Conservation (phyloP, 2,113 vertebrate species). For the Rattus norvegicus region DNA sequence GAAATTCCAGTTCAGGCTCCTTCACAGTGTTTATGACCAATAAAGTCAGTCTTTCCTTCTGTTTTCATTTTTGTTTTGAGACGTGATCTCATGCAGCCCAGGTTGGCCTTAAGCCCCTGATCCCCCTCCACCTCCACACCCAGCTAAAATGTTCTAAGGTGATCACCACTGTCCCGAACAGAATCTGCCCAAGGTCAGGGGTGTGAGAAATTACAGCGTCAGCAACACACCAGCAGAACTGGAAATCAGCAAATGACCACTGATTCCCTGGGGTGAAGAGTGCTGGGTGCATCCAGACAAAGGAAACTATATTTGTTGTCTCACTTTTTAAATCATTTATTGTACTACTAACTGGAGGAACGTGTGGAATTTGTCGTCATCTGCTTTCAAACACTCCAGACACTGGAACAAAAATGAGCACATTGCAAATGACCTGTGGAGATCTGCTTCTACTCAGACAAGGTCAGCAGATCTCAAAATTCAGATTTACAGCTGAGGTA, state of each 20-base stretch:
- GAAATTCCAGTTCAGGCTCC: not conserved
- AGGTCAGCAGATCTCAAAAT: slow-evolving; percentile 3
- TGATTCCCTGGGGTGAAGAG: not conserved
- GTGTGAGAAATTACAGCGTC: not conserved
- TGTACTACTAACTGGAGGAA: not conserved
- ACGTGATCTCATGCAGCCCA: not conserved
- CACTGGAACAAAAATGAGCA: not conserved
- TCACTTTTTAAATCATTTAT: slow-evolving; percentile 15
- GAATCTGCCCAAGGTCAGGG: slow-evolving; percentile 1
- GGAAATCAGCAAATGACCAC: not conserved
- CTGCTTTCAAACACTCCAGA: not conserved
- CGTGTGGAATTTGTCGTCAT: not conserved
- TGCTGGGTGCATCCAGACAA: not conserved
- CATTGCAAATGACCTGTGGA: not conserved
- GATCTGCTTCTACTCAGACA: slow-evolving; percentile 49
- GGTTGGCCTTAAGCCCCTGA: not conserved
- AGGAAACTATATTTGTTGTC: not conserved
- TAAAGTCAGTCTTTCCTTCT: not conserved
- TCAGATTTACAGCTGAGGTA: slow-evolving; percentile 36
- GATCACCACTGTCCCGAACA: not conserved
- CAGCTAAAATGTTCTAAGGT: not conserved
- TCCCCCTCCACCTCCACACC: not conserved
- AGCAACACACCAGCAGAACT: not conserved
- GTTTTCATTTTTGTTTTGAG: not conserved
- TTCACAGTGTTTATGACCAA: not conserved